Percentiles rank a stretch among this genome's conserved stretches.
Conservation (phyloP, 1,140 invertebrate genomes). For the Bombus consobrinus region DNA sequence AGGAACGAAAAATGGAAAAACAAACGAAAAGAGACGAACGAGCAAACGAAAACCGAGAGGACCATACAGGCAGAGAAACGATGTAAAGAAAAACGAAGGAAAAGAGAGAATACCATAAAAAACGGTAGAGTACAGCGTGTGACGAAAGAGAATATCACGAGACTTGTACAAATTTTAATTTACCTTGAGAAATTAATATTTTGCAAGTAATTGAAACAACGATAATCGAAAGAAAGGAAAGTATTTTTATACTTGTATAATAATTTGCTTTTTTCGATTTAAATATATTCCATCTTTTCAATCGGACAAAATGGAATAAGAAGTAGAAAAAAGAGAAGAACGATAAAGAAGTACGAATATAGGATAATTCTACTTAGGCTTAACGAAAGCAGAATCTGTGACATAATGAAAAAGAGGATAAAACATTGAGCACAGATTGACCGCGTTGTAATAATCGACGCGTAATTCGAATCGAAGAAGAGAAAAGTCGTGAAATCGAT, state of each 20-base stretch:
- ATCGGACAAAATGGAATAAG: background rate
- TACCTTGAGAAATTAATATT: background rate
- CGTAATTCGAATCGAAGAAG: background rate
- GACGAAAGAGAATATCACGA: constrained; percentile 25
- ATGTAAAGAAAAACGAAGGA: background rate
- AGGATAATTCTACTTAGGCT: background rate
- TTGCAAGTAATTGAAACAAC: background rate
- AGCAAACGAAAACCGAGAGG: background rate
- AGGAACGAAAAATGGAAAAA: background rate
- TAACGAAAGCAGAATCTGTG: background rate
- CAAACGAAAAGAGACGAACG: background rate
- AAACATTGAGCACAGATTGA: background rate
- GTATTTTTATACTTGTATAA: background rate
- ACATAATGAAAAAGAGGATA: background rate
- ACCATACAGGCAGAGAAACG: background rate
- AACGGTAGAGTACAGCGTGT: constrained; percentile 46
- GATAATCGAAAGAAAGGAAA: background rate
- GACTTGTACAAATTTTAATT: background rate
- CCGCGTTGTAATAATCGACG: background rate
- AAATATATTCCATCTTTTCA: background rate
- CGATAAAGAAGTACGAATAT: background rate
- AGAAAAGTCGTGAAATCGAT: constrained; percentile 15
- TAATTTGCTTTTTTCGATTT: background rate
- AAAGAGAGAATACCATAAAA: background rate
- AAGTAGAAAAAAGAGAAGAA: background rate